Evolutionary conservation across 2,888 invertebrate species (phyloP).

Genomic region (Drosophila nigricruria): DNA sequence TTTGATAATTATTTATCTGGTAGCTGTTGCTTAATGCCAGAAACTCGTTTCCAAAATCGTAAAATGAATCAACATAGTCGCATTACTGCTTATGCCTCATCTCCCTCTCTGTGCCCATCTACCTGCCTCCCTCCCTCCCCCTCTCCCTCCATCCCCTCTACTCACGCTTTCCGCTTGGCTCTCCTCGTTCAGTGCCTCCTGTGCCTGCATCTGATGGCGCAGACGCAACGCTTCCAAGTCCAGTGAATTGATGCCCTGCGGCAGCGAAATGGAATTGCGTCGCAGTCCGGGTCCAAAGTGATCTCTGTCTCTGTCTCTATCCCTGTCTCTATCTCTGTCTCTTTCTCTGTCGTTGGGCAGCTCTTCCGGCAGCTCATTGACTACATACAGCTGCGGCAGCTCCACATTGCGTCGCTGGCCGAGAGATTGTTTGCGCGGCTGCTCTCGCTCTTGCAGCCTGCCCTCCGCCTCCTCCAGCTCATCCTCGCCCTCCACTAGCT

Average conservation of each 20-base stretch:
- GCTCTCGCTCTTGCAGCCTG: neutral
- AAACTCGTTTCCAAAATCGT: slow-evolving; percentile 44
- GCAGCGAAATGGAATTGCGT: slow-evolving; percentile 91
- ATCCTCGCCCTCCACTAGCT: slow-evolving; percentile 23
- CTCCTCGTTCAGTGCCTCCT: slow-evolving; percentile 78
- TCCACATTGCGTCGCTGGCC: slow-evolving; percentile 64
- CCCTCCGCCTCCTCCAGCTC: neutral
- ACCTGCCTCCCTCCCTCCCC: accelerated
- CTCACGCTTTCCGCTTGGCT: slow-evolving; percentile 77
- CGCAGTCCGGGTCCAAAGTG: slow-evolving; percentile 84
- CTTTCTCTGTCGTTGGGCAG: slow-evolving; percentile 9
- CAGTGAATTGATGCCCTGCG: slow-evolving; percentile 89
- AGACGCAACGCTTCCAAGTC: slow-evolving; percentile 88
- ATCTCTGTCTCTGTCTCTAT: slow-evolving; percentile 22
- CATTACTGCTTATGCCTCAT: neutral
- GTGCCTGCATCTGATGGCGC: slow-evolving; percentile 81
- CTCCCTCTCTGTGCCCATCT: neutral
- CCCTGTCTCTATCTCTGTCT: neutral
- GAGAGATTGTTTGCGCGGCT: slow-evolving; percentile 41
- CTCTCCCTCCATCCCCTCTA: slow-evolving; percentile 13
- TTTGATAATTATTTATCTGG: slow-evolving; percentile 22
- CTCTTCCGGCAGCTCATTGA: slow-evolving; percentile 52
- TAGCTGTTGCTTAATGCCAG: neutral
- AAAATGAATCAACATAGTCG: neutral
- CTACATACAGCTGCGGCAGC: slow-evolving; percentile 58